Percentiles rank a stretch among this genome's conserved stretches.
phyloP scores from a whole-genome alignment of 2,797 vertebrate species.

The Pterois miles region DNA sequence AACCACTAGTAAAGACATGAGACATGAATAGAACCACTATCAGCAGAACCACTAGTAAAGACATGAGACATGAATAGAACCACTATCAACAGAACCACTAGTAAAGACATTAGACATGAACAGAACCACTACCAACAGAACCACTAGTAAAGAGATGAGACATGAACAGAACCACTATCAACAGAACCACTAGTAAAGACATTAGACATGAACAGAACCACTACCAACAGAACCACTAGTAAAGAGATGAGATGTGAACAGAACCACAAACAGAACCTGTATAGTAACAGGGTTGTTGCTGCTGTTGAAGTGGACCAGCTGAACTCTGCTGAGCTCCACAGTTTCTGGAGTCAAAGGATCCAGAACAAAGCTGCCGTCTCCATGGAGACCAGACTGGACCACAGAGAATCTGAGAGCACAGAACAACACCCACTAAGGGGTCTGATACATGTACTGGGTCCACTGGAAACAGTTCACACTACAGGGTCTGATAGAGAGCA shows the following conservation, averaged over 20 bases:
- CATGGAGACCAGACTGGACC: slow-evolving; percentile 60
- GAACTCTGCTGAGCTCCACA: slow-evolving; percentile 52
- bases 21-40: no score
- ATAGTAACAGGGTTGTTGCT: neutral
- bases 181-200: no score
- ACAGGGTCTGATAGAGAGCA: neutral
- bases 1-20: no score
- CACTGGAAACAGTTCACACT: neutral
- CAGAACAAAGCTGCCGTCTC: slow-evolving; percentile 63
- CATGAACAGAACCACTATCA: no score
- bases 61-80: no score
- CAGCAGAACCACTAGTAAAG: no score
- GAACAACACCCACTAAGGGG: neutral
- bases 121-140: no score
- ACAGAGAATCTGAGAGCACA: slow-evolving; percentile 36
- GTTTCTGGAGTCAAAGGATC: slow-evolving; percentile 56
- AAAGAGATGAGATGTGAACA: no score
- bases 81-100: neutral
- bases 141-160: no score
- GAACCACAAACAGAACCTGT: neutral
- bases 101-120: no score
- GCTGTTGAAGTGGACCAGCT: neutral
- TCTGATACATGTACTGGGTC: neutral
- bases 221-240: neutral
- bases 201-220: no score